Evolutionary conservation across 2,113 vertebrate genomes (phyloP), one percentile per base, ranked within the genome.

Genomic region (Eulemur rufifrons): DNA sequence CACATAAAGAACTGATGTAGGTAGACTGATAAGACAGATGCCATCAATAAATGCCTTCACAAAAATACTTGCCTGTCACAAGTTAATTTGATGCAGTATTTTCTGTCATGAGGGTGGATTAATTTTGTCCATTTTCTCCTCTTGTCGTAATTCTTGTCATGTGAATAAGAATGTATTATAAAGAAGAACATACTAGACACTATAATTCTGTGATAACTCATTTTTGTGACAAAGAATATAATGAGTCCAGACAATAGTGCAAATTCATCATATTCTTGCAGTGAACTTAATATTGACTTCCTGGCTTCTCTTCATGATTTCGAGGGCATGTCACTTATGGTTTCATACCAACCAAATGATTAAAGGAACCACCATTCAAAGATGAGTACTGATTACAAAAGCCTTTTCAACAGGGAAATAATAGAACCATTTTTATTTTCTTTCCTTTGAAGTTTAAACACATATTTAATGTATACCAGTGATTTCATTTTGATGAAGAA

Each of bases 21-120:
- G 96, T 97, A 94, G 98, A 96, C 92, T 78, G 85, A 83, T 96
- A 94, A 86, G 96, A 95, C 93, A 97, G 95, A 97, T 93, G 88
- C 86, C 61, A 97, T 97, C 96, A 96, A 96, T 98, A 97, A 97
- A 97, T 91, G 95, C 93, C 89, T 73, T 96, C 97, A 97, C 96
- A 94, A 94, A 98, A 97, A 97, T 97, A 96, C 95, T 96, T 88
- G 80, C 97, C 97, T 96, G 86, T 97, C 96, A 96, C 89, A 95
- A 92, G 97, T 97, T 98, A 97, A 97, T 98, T 97, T 98, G 97
- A 97, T 97, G 90, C 84, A 97, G 94, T 97, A 97, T 97, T 97
- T 98, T 97, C 96, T 97, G 95, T 96, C 92, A 93, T 37, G 73
- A 96, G 52, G 69, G 82, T 93, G 93, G 96, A 98, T 98, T 97